Evolutionary conservation across 1,140 invertebrate species (phyloP), one percentile per base, ranked within the genome.

Genomic region (Lithobius niger): DNA sequence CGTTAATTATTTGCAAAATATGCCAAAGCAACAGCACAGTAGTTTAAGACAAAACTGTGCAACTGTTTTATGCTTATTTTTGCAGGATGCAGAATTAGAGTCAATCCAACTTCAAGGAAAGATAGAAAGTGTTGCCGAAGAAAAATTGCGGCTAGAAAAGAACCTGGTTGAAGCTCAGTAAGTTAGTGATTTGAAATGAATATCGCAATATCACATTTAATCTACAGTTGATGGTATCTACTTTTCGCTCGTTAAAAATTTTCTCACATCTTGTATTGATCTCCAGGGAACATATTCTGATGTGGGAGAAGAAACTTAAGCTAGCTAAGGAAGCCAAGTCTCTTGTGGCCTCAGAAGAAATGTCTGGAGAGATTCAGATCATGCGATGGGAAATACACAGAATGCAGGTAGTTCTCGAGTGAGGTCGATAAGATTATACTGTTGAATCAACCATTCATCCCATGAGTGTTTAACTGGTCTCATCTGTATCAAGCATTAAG

Each of bases 371-470:
- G 6, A 50, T 50, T 3, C 48, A 50, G 19, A 19, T 3, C 4
- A 50, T 50, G 48, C 13, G 24, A 10, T 50, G 48, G 48, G 48
- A 50, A 15, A 50, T 50, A 26, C 48, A 50, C 27, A 3, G 48
- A 4, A 50, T 50, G 48, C 48, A 50, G 48, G 48, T 50, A 50
- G n/a, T n/a, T n/a, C n/a, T n/a, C n/a, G n/a, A n/a, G n/a, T n/a
- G n/a, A n/a, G n/a, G n/a, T n/a, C n/a, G n/a, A n/a, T n/a, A n/a
- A n/a, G n/a, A n/a, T n/a, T n/a, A n/a, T n/a, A n/a, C n/a, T n/a
- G n/a, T n/a, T n/a, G n/a, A n/a, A n/a, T n/a, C n/a, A n/a, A n/a
- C n/a, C n/a, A n/a, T n/a, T n/a, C n/a, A n/a, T n/a, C n/a, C n/a
- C n/a, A n/a, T n/a, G n/a, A n/a, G n/a, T n/a, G n/a, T n/a, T n/a